Conservation (phyloP, 2,797 vertebrate species). For the Chaetodon trifasciatus region DNA sequence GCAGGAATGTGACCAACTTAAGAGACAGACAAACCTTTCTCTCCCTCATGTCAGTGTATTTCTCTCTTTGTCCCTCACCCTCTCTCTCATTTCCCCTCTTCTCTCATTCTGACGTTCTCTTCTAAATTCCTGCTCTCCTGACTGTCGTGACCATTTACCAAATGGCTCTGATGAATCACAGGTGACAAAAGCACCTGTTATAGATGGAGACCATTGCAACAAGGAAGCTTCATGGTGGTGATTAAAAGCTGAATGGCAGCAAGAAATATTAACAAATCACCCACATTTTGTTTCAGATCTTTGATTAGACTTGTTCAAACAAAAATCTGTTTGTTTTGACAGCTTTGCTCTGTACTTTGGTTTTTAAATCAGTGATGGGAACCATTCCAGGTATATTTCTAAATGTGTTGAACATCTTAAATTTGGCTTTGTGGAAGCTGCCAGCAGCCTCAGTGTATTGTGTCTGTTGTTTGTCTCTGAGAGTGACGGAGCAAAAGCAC, state of each 20-base stretch:
- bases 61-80: conserved; percentile 8
- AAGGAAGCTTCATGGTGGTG: background rate
- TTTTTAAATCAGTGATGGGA: background rate
- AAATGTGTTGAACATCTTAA: background rate
- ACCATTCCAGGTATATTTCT: background rate
- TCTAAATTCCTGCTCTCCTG: background rate
- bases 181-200: background rate
- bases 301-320: background rate
- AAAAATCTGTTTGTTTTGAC: background rate
- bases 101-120: background rate
- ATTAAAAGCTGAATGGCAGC: background rate
- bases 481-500: background rate
- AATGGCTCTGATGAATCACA: conserved; percentile 14
- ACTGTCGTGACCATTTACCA: background rate
- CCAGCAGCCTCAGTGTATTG: background rate
- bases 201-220: background rate
- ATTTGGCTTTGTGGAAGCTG: background rate
- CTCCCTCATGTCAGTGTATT: background rate
- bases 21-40: conserved; percentile 29
- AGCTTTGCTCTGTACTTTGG: background rate
- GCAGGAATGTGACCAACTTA: conserved; percentile 14
- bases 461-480: background rate
- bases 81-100: background rate
- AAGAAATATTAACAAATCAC: background rate
- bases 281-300: background rate